phyloP scores from a whole-genome alignment of 1,140 invertebrate genomes.

The Teleopsis dalmanni region DNA sequence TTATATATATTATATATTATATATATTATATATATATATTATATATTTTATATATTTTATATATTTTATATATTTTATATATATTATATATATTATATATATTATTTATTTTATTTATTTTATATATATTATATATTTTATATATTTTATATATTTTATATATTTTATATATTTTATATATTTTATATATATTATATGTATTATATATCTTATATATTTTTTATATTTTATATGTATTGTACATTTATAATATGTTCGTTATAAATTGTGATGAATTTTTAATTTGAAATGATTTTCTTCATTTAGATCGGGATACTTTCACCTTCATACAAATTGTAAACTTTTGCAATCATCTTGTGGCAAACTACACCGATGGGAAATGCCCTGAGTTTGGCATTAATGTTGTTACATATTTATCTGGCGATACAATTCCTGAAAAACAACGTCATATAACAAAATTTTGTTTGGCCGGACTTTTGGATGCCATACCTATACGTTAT shows the following conservation, averaged over 20 bases:
- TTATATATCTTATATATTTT: no score
- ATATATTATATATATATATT: no score
- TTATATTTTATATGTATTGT: neutral
- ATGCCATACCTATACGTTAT: slow-evolving; percentile 40
- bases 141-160: no score
- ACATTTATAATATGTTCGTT: neutral
- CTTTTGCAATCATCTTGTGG: slow-evolving; percentile 42
- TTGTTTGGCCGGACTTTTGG: slow-evolving; percentile 40
- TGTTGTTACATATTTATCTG: slow-evolving; percentile 39
- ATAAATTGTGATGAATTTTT: neutral
- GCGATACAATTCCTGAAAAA: slow-evolving; percentile 39
- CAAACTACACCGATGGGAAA: slow-evolving; percentile 38
- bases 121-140: no score
- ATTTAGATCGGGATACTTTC: slow-evolving; percentile 38
- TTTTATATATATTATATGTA: no score
- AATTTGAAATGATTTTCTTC: neutral
- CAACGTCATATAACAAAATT: slow-evolving; percentile 39
- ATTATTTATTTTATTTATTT: no score
- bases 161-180: no score
- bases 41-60: no score
- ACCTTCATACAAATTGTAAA: slow-evolving; percentile 40
- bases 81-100: no score
- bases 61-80: no score
- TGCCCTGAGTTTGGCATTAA: slow-evolving; percentile 36
- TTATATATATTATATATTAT: no score